Evolutionary conservation across 2,797 vertebrate genomes (phyloP), one percentile per base, ranked within the genome.

Genomic region (Anabacerthia variegaticeps): DNA sequence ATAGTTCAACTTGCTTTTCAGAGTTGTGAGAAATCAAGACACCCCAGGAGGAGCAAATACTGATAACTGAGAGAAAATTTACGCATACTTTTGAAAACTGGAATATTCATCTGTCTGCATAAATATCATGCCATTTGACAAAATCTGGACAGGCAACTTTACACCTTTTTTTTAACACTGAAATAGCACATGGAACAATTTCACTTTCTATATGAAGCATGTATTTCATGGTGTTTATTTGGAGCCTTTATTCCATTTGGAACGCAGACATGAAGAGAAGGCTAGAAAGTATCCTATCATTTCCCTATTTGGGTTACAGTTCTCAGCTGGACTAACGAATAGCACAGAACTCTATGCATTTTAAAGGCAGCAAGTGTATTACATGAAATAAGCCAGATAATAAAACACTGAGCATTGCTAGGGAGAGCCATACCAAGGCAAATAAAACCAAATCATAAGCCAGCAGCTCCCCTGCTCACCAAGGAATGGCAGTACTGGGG

Each of bases 401-500:
- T 49, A 69, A 75, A 90, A 14, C 32, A 44, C 32, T 43, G 32
- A 86, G 41, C 4, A 46, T 52, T 61, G 6, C 28, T 49, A 82
- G 26, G 19, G 43, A 92, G 34, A 79, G 36, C 3, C 6, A 24
- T 1, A 2, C 9, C 0, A 41, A 66, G 21, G 44, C 66, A 69
- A 92, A 72, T 23, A 87, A 91, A 84, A 76, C 4, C 0, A 1
- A 71, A 61, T 26, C 20, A 62, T 46, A 89, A 84, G 51, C 20
- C 59, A 91, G 77, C n/a, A 89, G 44, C 23, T 82, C 20, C n/a
- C 5, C 5, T 37, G 36, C 46, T 82, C 80, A 69, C 71, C 0
- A 0, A 65, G 61, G 55, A 89, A 52, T 0, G 2, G 39, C 65
- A 75, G 43, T 43, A 27, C 63, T 44, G 14, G 1, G 1, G 1